Conservation (phyloP, 2,113 vertebrate species). For the Ornithorhynchus anatinus region DNA sequence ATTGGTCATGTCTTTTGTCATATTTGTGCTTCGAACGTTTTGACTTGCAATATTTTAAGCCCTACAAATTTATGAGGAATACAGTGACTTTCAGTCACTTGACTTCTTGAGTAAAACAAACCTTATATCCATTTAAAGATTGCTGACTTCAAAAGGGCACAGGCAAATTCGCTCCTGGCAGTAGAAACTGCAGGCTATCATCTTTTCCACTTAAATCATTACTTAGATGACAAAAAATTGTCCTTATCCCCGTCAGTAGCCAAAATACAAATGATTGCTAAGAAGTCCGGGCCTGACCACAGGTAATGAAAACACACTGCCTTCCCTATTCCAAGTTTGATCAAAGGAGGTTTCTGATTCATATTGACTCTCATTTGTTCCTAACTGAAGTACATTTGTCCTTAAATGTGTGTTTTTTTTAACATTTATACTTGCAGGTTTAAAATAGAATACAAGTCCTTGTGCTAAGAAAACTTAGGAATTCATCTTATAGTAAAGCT, state of each 20-base stretch:
- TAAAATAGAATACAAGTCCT: no score
- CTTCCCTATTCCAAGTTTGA: no score
- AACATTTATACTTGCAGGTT: no score
- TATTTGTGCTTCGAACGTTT: not conserved
- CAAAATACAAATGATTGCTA: not conserved
- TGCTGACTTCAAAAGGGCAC: constrained; percentile 26
- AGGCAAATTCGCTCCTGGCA: not conserved
- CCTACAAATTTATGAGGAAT: not conserved
- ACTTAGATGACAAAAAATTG: not conserved
- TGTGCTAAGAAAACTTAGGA: no score
- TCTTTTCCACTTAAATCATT: not conserved
- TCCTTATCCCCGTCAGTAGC: constrained; percentile 1
- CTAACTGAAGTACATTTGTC: no score
- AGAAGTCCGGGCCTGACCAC: not conserved
- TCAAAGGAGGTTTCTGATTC: no score
- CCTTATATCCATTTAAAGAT: not conserved
- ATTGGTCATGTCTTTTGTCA: not conserved
- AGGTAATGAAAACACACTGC: not conserved
- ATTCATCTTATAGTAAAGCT: no score
- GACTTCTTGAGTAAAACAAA: constrained; percentile 1
- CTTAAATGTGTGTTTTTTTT: no score
- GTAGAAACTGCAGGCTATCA: not conserved
- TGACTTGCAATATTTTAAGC: not conserved
- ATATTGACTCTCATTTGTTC: no score
- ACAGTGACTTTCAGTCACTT: not conserved